Conservation (phyloP, 2,888 invertebrate species). For the Mesochorus sp. region DNA sequence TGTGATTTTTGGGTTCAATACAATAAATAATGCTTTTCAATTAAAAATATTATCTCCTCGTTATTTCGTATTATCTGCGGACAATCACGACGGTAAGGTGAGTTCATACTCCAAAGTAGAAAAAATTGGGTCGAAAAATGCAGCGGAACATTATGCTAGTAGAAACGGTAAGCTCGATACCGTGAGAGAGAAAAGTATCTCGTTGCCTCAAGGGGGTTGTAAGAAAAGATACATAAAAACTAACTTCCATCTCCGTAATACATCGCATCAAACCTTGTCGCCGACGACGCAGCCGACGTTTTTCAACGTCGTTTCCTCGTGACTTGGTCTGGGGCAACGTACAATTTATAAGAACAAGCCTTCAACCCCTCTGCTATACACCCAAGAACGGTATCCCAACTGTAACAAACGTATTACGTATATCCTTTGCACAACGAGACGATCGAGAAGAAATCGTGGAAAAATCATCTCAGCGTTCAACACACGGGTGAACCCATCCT, state of each 20-base stretch:
- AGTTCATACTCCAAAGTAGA: no score
- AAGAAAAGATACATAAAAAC: neutral
- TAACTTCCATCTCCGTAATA: slow-evolving; percentile 8
- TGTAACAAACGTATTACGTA: slow-evolving; percentile 29
- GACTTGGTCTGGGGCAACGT: slow-evolving; percentile 20
- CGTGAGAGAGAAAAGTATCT: no score
- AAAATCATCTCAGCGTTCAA: slow-evolving; percentile 28
- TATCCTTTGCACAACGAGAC: slow-evolving; percentile 25
- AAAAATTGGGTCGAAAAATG: no score
- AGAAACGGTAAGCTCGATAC: no score
- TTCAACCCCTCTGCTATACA: neutral
- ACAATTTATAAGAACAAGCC: slow-evolving; percentile 17
- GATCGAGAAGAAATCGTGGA: slow-evolving; percentile 41
- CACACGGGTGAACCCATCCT: slow-evolving; percentile 5
- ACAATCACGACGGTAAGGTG: no score
- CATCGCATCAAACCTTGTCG: slow-evolving; percentile 25
- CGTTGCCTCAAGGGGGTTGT: neutral
- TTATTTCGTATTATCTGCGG: no score
- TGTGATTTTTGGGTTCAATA: no score
- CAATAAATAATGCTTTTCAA: no score
- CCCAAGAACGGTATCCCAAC: neutral
- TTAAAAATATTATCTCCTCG: no score
- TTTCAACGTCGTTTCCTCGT: slow-evolving; percentile 26
- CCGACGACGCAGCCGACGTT: slow-evolving; percentile 23
- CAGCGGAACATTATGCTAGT: no score